Conservation (phyloP, 2,888 invertebrate species). For the Rhagium mordax region DNA sequence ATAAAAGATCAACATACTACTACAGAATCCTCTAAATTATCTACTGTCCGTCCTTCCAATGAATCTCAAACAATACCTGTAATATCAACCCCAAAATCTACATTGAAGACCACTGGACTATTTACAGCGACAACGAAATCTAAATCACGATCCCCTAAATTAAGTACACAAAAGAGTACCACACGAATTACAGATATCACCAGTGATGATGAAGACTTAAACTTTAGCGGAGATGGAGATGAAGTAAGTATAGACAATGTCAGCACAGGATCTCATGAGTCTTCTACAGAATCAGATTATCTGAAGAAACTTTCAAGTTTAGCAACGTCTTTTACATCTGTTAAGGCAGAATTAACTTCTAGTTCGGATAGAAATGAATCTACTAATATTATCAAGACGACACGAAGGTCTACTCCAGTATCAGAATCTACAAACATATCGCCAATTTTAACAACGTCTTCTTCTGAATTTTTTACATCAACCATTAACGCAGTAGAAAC, state of each 20-base stretch:
- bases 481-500: too few relatives aligned
- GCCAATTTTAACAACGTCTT: too few relatives aligned
- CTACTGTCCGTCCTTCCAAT: not conserved
- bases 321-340: not conserved
- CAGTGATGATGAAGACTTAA: slow-evolving; percentile 23
- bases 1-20: not conserved
- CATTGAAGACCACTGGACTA: not conserved
- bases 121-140: not conserved
- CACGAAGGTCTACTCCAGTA: not conserved
- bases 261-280: not conserved
- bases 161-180: not conserved
- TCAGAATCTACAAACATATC: not conserved
- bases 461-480: too few relatives aligned
- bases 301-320: not conserved
- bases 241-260: not conserved
- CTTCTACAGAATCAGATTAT: not conserved
- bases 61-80: not conserved
- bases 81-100: not conserved
- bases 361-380: not conserved
- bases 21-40: not conserved
- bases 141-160: not conserved
- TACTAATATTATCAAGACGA: not conserved
- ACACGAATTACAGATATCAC: slow-evolving; percentile 1
- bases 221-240: slow-evolving; percentile 14
- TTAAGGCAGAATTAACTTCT: not conserved